phyloP scores from a whole-genome alignment of 2,888 invertebrate species.

The Periphyllus acericola region DNA sequence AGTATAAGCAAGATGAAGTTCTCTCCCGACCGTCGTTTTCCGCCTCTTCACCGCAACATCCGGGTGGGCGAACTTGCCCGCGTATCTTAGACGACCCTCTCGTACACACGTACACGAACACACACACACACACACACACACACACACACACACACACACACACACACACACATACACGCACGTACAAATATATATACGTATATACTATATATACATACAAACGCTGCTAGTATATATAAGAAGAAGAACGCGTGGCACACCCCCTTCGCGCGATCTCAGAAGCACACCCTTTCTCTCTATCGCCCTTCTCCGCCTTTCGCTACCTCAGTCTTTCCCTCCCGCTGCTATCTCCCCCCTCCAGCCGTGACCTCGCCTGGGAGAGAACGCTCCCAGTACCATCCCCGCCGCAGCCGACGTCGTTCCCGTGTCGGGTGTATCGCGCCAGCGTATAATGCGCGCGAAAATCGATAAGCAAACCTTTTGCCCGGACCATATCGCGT shows the following conservation, averaged over 20 bases:
- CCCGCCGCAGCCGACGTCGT: background rate
- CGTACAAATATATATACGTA: background rate
- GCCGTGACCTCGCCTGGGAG: background rate
- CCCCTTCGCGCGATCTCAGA: background rate
- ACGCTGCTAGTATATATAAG: background rate
- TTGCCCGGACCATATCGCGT: conserved; percentile 45
- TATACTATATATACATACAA: background rate
- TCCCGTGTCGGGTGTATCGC: background rate
- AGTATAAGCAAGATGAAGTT: conserved; percentile 63
- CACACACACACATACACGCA: conserved; percentile 13
- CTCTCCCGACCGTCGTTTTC: conserved; percentile 60
- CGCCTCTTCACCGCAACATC: background rate
- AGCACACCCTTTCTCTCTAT: background rate
- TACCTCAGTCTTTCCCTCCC: too few species aligned
- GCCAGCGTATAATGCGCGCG: background rate
- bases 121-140: conserved; percentile 20
- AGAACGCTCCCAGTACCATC: background rate
- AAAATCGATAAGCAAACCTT: conserved; percentile 55
- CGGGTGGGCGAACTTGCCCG: background rate
- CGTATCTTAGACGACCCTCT: conserved; percentile 3
- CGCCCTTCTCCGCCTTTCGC: too few species aligned
- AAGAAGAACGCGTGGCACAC: conserved; percentile 22
- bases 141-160: background rate
- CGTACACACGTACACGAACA: background rate
- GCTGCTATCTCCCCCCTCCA: background rate